phyloP scores from a whole-genome alignment of 2,113 vertebrate species.

The Agelaius tricolor region DNA sequence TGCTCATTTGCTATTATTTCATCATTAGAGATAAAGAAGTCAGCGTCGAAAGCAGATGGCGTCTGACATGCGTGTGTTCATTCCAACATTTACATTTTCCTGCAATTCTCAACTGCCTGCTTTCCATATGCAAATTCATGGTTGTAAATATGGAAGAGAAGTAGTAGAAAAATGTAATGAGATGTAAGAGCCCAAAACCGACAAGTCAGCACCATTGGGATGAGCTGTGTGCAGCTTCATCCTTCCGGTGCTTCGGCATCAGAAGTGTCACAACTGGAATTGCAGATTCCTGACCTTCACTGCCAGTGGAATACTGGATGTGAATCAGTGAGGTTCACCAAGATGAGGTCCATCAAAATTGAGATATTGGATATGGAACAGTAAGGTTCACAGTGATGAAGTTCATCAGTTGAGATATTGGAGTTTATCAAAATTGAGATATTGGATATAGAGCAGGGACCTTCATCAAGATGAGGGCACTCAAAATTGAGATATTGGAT shows the following conservation, averaged over 20 bases:
- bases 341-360: not conserved
- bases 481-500: not conserved
- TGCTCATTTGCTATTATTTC: not conserved
- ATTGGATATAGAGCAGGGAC: not conserved
- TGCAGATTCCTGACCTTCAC: not conserved
- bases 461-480: not conserved
- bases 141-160: not conserved
- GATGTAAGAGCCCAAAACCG: not conserved
- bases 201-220: not conserved
- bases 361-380: not conserved
- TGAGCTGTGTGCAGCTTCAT: not conserved
- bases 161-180: not conserved
- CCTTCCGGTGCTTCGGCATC: accelerated
- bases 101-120: not conserved
- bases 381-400: not conserved
- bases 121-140: constrained; percentile 1
- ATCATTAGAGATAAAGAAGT: constrained; percentile 3
- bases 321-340: not conserved
- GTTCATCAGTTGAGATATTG: not conserved
- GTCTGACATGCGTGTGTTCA: not conserved
- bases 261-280: not conserved
- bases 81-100: not conserved
- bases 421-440: not conserved
- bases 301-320: not conserved
- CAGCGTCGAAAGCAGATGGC: not conserved